Percentiles rank a stretch among this genome's conserved stretches.
Conservation (phyloP, 1,140 invertebrate genomes). For the Solenopsis invicta region DNA sequence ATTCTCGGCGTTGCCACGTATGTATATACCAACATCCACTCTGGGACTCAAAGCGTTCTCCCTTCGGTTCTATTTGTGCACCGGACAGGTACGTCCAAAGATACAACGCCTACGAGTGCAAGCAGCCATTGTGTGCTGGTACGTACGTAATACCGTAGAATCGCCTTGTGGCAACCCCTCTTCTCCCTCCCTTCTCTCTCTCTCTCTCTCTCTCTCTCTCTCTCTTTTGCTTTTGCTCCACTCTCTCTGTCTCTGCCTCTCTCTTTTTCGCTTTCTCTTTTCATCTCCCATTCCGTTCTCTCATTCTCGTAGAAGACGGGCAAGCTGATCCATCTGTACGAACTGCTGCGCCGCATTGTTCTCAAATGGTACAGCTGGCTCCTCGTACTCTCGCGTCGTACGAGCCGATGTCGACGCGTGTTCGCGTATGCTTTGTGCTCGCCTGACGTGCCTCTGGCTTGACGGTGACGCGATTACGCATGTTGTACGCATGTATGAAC, state of each 20-base stretch:
- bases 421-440: slow-evolving; percentile 67
- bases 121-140: slow-evolving; percentile 46
- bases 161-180: slow-evolving; percentile 54
- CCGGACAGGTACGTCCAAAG: slow-evolving; percentile 46
- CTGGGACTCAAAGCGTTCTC: slow-evolving; percentile 37
- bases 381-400: slow-evolving; percentile 50
- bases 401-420: slow-evolving; percentile 52
- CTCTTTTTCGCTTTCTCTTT: neutral
- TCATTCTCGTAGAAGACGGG: slow-evolving; percentile 61
- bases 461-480: slow-evolving; percentile 53
- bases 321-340: slow-evolving; percentile 69
- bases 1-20: slow-evolving; percentile 63
- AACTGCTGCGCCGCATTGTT: slow-evolving; percentile 73
- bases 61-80: slow-evolving; percentile 46
- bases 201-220: neutral
- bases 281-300: slow-evolving; percentile 24
- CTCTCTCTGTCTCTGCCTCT: neutral
- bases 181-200: neutral
- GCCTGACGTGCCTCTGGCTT: slow-evolving; percentile 21
- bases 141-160: slow-evolving; percentile 52
- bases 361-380: slow-evolving; percentile 71
- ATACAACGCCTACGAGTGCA: slow-evolving; percentile 62
- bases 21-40: neutral
- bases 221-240: too few species aligned
- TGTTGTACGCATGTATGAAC: neutral